These are phyloP conservation scores for Mythimna albipuncta DNA, from an alignment of 2,888 invertebrate species.

Conservation along the genomic window DNA sequence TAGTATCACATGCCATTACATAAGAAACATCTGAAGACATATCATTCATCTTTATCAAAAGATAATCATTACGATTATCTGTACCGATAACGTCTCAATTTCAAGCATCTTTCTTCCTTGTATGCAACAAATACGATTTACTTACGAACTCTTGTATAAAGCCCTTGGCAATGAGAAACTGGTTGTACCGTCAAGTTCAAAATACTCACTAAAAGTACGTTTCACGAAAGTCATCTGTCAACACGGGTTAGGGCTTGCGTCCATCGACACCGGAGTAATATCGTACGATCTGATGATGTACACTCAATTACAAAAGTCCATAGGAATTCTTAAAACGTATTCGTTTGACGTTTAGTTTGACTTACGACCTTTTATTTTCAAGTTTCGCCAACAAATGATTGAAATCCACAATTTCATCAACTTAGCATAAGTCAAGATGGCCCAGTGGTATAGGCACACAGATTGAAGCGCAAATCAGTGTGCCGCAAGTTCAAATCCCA, in stretches of 20 bases:
- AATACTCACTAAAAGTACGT: constrained; percentile 53
- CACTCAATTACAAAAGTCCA: too few species aligned
- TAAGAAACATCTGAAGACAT: constrained; percentile 26
- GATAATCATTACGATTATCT: constrained; percentile 36
- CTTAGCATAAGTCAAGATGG: too few species aligned
- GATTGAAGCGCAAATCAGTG: too few species aligned
- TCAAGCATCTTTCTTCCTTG: constrained; percentile 12
- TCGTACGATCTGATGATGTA: constrained; percentile 31
- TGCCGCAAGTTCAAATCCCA: too few species aligned
- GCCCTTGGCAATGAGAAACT: constrained; percentile 51
- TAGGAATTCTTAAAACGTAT: too few species aligned
- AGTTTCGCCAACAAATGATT: too few species aligned
- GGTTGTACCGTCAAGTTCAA: constrained; percentile 61
- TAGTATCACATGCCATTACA: constrained; percentile 45
- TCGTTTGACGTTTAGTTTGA: too few species aligned
- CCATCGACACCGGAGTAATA: constrained; percentile 24
- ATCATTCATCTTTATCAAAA: constrained; percentile 45
- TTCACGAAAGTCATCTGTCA: constrained; percentile 52
- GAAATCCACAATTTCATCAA: too few species aligned
- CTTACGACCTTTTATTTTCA: too few species aligned
- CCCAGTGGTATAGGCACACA: too few species aligned
- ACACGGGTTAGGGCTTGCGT: constrained; percentile 27
- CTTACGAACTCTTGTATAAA: constrained; percentile 17
- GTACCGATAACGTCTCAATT: constrained; percentile 12
- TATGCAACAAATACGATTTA: constrained; percentile 11